Percentiles rank a stretch among this genome's conserved stretches.
Evolutionary conservation across 23 tunicate species (phyloP).

Genomic region (Corella eumyota): DNA sequence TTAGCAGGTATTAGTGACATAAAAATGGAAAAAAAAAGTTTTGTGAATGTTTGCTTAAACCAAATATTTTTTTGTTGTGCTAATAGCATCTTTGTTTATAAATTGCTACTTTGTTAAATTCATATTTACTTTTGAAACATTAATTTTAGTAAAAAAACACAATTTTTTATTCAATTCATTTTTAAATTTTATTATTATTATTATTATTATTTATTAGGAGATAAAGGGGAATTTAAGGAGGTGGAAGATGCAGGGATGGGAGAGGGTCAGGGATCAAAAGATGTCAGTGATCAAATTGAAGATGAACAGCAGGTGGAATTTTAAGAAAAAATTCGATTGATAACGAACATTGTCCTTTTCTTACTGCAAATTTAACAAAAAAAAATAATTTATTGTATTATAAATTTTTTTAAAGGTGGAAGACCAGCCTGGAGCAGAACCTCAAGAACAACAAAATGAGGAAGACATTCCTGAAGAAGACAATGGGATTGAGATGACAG

Average conservation of each 20-base stretch:
- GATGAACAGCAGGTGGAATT: constrained; percentile 71
- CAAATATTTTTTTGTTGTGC: too few relatives aligned
- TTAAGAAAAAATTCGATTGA: too few relatives aligned
- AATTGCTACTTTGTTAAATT: too few relatives aligned
- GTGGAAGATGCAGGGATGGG: constrained; percentile 88
- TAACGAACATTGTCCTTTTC: too few relatives aligned
- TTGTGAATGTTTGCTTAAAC: too few relatives aligned
- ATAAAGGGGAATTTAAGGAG: constrained; percentile 56
- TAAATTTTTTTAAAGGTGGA: constrained; percentile 22
- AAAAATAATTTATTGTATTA: too few relatives aligned
- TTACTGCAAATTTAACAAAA: too few relatives aligned
- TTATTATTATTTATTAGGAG: constrained; percentile 4
- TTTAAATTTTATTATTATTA: background rate
- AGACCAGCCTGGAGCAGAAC: constrained; percentile 34
- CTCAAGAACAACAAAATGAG: constrained; percentile 46
- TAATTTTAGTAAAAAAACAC: too few relatives aligned
- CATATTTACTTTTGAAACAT: too few relatives aligned
- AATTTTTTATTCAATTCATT: too few relatives aligned
- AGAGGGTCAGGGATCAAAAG: constrained; percentile 79
- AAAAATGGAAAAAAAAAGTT: background rate
- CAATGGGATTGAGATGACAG: constrained; percentile 79
- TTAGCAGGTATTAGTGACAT: constrained; percentile 28
- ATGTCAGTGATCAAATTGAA: constrained; percentile 93
- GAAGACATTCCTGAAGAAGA: constrained; percentile 45
- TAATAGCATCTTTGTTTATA: too few relatives aligned